phyloP scores from a whole-genome alignment of 2,113 vertebrate species.

The Octodon degus region DNA sequence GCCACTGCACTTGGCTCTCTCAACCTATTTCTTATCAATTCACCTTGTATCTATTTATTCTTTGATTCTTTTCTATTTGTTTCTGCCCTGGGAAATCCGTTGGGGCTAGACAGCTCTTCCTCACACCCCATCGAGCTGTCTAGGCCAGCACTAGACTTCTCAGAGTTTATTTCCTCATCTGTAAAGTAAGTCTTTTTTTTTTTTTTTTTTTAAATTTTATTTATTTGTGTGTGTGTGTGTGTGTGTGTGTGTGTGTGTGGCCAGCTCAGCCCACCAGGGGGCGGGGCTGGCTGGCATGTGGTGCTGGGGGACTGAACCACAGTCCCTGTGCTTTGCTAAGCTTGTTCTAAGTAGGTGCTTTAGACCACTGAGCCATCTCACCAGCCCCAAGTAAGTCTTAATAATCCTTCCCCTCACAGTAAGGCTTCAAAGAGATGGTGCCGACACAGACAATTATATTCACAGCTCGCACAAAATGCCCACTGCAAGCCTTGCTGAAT shows the following conservation, averaged over 20 bases:
- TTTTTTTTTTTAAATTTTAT: too few relatives aligned
- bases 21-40: not conserved
- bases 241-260: too few relatives aligned
- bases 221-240: too few relatives aligned
- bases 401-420: not conserved
- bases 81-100: not conserved
- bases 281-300: too few relatives aligned
- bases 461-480: not conserved
- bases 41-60: not conserved
- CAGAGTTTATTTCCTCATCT: not conserved
- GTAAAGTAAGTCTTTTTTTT: not conserved
- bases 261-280: too few relatives aligned
- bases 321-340: too few relatives aligned
- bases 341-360: too few relatives aligned
- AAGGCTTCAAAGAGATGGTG: not conserved
- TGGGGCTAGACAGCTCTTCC: not conserved
- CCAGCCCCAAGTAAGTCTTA: too few relatives aligned
- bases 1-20: not conserved
- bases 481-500: too few relatives aligned
- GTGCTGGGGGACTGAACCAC: too few relatives aligned
- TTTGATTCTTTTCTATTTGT: slow-evolving; percentile 2
- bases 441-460: not conserved
- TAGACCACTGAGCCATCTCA: too few relatives aligned
- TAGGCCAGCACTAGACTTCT: not conserved
- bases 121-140: not conserved